Evolutionary conservation across 2,797 vertebrate species (phyloP).

Genomic region (Oceanodroma leucorhoa): DNA sequence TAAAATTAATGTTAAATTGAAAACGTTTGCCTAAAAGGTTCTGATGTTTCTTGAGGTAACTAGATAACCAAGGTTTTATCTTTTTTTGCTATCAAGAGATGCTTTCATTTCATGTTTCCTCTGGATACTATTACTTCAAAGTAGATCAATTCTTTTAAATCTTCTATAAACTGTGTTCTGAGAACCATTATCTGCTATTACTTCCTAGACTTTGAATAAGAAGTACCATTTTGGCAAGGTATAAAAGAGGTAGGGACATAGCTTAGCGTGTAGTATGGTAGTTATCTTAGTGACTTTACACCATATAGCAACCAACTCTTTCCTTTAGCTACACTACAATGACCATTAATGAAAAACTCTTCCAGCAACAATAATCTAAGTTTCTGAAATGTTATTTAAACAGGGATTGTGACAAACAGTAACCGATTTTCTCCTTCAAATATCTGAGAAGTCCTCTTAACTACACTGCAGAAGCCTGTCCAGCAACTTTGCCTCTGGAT

Average conservation of each 20-base stretch:
- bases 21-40: background rate
- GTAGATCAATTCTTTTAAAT: background rate
- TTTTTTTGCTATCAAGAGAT: background rate
- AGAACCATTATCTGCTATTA: background rate
- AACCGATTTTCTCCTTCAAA: background rate
- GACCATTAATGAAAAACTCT: background rate
- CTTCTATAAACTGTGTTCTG: background rate
- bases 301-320: background rate
- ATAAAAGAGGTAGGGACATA: background rate
- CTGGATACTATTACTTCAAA: background rate
- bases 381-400: background rate
- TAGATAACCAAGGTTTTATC: background rate
- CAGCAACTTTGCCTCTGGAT: background rate
- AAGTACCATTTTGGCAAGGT: background rate
- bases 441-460: background rate
- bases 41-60: background rate
- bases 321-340: background rate
- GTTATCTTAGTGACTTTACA: background rate
- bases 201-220: background rate
- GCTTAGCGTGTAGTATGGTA: background rate
- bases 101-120: background rate
- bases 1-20: background rate
- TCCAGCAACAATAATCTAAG: background rate
- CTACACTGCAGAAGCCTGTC: background rate
- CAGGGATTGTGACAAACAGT: background rate